Evolutionary conservation across 2,888 invertebrate genomes (phyloP), one percentile per base, ranked within the genome.

Genomic region (Tiliacea citrago): DNA sequence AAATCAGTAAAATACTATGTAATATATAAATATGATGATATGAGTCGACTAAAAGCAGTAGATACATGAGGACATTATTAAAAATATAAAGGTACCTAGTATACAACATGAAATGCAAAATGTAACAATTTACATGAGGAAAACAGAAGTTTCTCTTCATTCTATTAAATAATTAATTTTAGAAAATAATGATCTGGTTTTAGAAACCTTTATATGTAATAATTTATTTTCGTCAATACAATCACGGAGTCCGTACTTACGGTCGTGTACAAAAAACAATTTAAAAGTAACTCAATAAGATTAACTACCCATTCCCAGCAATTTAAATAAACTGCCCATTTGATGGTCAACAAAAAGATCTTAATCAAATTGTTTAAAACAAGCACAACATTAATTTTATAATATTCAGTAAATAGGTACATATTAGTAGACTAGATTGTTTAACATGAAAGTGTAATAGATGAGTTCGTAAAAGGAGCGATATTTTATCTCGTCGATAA

Each of bases 351-450:
- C 81, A 79, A 88, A 80, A 62, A 81, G 75, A 72, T 81, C 73
- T 61, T 65, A 72, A 67, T 78, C 57, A 53, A 67, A 70, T 79
- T 74, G 73, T 84, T 82, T 68, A 75, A 75, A 62, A 77, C 62
- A 73, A 87, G 81, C 75, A 81, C 68, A 72, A 77, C 73, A 73
- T 75, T 77, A 45, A 55, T 75, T 68, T 81, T 81, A 81, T 35
- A 53, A 69, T 68, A 80, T 60, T 73, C 71, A 79, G 77, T 75
- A 79, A 81, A 73, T 81, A 83, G 86, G 82, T 83, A 83, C 76
- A 83, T 85, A 76, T 75, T 74, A 78, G 66, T 77, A 88, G 88
- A 88, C 88, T 89, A 88, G 88, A 86, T 82, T 79, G 69, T 79
- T 80, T 78, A 73, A 79, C 76, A 78, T 75, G 84, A 86, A 90